Evolutionary conservation across 2,113 vertebrate genomes (phyloP).

Genomic region (Oreotragus oreotragus): DNA sequence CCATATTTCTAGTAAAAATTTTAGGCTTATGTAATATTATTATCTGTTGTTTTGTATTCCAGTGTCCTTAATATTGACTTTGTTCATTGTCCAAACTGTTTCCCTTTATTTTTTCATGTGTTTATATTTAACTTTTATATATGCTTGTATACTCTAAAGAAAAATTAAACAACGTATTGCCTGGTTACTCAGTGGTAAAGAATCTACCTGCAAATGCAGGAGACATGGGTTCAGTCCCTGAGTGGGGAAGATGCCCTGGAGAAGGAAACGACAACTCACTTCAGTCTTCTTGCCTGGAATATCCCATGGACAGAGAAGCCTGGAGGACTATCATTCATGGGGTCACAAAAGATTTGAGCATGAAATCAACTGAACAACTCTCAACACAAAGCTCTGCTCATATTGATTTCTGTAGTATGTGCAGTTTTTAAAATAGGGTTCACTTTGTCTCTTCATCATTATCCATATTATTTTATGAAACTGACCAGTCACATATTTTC

Average conservation of each 20-base stretch:
- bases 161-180: background rate
- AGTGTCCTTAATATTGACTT: background rate
- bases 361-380: background rate
- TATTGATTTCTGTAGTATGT: background rate
- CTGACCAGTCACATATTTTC: background rate
- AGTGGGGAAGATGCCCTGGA: background rate
- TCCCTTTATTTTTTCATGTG: background rate
- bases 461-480: background rate
- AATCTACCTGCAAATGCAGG: background rate
- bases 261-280: background rate
- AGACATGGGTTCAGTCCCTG: background rate
- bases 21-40: background rate
- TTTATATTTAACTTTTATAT: background rate
- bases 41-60: background rate
- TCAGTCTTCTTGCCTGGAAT: background rate
- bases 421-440: background rate
- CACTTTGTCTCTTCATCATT: background rate
- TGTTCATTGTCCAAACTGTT: background rate
- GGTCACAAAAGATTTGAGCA: background rate
- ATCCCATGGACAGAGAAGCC: background rate
- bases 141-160: background rate
- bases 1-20: background rate
- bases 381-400: background rate
- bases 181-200: background rate
- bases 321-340: background rate